Percentiles rank a stretch among this genome's conserved stretches.
These are phyloP conservation scores for Neuroterus valhalla DNA, from an alignment of 1,140 invertebrate genomes.

Conservation along the genomic window DNA sequence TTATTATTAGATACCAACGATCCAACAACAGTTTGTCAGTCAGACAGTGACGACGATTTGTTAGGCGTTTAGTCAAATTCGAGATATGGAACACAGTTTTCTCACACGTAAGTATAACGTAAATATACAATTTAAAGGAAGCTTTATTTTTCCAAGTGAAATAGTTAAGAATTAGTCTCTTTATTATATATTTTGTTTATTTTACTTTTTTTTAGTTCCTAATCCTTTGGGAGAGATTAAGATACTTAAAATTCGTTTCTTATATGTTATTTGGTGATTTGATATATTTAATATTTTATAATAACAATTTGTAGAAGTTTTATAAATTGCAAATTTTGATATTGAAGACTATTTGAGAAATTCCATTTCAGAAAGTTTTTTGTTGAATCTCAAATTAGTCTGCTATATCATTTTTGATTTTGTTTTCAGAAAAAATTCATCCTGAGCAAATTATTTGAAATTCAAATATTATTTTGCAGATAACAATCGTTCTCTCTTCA, in stretches of 20 bases:
- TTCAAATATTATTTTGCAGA: neutral
- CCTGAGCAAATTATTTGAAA: neutral
- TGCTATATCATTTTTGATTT: too few relatives aligned
- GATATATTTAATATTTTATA: too few relatives aligned
- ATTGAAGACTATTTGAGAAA: too few relatives aligned
- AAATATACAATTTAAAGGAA: neutral
- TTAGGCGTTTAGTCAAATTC: constrained; percentile 47
- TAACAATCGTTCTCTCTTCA: constrained; percentile 8
- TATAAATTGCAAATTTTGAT: too few relatives aligned
- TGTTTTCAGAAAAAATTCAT: too few relatives aligned
- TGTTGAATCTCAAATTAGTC: too few relatives aligned
- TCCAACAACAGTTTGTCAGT: constrained; percentile 54
- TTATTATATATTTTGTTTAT: neutral
- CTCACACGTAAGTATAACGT: neutral
- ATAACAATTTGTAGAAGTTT: too few relatives aligned
- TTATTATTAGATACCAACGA: constrained; percentile 57
- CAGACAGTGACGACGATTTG: constrained; percentile 65
- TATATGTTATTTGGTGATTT: too few relatives aligned
- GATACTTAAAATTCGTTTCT: too few relatives aligned
- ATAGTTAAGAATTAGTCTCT: neutral
- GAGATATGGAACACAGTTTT: neutral
- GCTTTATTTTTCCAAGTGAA: neutral
- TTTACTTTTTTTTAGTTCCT: too few relatives aligned
- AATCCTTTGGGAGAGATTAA: too few relatives aligned
- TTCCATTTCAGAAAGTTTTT: too few relatives aligned